Conservation (phyloP, 2,888 invertebrate species). For the Hirtodrosophila confusa region DNA sequence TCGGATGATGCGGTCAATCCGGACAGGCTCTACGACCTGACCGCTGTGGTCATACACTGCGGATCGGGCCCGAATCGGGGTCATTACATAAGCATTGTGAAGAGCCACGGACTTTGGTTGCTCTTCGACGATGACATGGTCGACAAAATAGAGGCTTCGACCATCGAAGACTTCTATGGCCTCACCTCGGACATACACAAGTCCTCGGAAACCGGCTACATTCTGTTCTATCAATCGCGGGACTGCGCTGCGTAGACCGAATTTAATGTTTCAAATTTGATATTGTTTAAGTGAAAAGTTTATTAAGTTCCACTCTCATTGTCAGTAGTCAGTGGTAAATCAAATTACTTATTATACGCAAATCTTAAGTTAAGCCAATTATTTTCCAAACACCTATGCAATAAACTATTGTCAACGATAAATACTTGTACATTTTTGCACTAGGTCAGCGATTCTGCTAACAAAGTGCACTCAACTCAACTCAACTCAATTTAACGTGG, state of each 20-base stretch:
- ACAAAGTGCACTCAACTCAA: no score
- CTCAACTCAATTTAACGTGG: conserved; percentile 1
- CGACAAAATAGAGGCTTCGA: conserved; percentile 99
- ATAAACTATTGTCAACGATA: conserved; percentile 35
- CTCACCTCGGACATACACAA: conserved; percentile 99
- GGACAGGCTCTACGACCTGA: conserved; percentile 98
- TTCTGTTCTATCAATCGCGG: conserved; percentile 98
- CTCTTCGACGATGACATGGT: conserved; percentile 99
- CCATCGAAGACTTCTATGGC: conserved; percentile 99
- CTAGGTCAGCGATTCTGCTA: conserved; percentile 1
- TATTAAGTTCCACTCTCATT: conserved; percentile 10
- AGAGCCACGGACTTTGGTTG: conserved; percentile 99
- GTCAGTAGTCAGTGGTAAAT: conserved; percentile 2
- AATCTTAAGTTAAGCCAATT: conserved; percentile 24
- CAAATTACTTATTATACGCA: conserved; percentile 5
- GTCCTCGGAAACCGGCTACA: conserved; percentile 99
- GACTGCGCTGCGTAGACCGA: conserved; percentile 86
- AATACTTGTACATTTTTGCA: not conserved
- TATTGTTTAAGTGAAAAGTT: conserved; percentile 20
- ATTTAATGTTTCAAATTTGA: not conserved
- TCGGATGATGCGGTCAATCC: conserved; percentile 99
- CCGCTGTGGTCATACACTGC: conserved; percentile 99
- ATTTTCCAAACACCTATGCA: conserved; percentile 22
- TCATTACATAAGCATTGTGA: conserved; percentile 99
- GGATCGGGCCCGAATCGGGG: conserved; percentile 99